Evolutionary conservation across 2,113 vertebrate genomes (phyloP).

Genomic region (Lophura nycthemera): DNA sequence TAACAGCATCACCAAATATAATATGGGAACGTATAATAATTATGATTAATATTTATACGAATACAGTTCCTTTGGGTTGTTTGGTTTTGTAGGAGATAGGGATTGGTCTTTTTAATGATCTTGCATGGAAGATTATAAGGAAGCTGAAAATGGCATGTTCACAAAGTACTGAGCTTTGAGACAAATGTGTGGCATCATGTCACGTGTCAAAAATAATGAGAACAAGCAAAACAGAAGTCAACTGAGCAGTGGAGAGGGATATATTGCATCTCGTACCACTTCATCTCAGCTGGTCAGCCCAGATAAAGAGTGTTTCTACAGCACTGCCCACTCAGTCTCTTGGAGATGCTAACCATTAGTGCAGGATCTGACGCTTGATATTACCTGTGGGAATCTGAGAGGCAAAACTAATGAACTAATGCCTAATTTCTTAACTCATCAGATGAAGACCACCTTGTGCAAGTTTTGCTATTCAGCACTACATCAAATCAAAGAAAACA

Average conservation of each 20-base stretch:
- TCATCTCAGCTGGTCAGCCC: not conserved
- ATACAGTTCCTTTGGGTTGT: not conserved
- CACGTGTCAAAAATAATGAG: not conserved
- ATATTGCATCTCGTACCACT: constrained; percentile 12
- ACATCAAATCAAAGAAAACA: not conserved
- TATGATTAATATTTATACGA: not conserved
- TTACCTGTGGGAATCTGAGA: not conserved
- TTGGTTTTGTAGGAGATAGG: too few relatives aligned
- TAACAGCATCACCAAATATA: not conserved
- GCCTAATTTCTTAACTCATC: not conserved
- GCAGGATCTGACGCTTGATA: not conserved
- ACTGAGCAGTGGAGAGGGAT: not conserved
- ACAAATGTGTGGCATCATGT: not conserved
- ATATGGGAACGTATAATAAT: not conserved
- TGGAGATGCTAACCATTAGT: accelerated
- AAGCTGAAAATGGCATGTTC: not conserved
- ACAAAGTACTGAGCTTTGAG: not conserved
- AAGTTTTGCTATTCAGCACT: not conserved
- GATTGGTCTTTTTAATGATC: not conserved
- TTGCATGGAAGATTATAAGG: not conserved
- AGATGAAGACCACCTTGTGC: not conserved
- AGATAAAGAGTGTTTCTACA: not conserved
- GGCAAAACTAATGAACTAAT: not conserved
- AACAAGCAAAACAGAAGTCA: constrained; percentile 32
- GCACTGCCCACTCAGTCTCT: not conserved